Percentiles rank a stretch among this genome's conserved stretches.
Evolutionary conservation across 2,888 invertebrate species (phyloP).

Genomic region (Melinaea marsaeus): DNA sequence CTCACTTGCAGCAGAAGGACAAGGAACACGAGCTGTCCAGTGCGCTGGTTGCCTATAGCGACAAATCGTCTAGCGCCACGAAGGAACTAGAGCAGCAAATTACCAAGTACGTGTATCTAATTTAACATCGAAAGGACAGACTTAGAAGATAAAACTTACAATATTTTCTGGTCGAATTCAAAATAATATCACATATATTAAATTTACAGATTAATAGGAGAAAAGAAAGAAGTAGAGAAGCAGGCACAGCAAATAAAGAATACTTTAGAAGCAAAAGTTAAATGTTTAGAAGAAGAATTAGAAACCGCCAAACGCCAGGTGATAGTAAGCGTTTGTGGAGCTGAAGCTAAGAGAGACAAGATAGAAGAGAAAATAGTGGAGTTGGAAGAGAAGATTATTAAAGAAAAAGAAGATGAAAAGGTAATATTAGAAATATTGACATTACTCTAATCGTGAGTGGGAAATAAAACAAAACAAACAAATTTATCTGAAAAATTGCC

Average conservation of each 20-base stretch:
- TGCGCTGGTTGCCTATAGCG: slow-evolving; percentile 42
- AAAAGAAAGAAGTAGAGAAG: slow-evolving; percentile 53
- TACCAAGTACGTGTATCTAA: slow-evolving; percentile 41
- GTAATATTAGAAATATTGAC: slow-evolving; percentile 36
- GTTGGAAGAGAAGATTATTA: slow-evolving; percentile 49
- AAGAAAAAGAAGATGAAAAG: slow-evolving; percentile 47
- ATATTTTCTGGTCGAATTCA: not conserved
- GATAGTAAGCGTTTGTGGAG: slow-evolving; percentile 44
- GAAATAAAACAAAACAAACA: not conserved
- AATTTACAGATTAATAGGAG: slow-evolving; percentile 54
- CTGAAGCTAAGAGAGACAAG: slow-evolving; percentile 49
- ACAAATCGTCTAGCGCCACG: slow-evolving; percentile 31
- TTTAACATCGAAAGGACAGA: too few species aligned
- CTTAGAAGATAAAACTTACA: too few species aligned
- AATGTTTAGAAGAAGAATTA: slow-evolving; percentile 54
- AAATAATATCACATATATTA: not conserved
- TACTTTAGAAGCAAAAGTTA: slow-evolving; percentile 47
- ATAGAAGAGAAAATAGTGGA: slow-evolving; percentile 53
- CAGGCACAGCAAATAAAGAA: slow-evolving; percentile 42
- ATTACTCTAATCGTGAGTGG: slow-evolving; percentile 3
- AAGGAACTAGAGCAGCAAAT: slow-evolving; percentile 48
- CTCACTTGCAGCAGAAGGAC: slow-evolving; percentile 42
- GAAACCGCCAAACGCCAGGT: slow-evolving; percentile 54
- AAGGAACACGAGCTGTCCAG: slow-evolving; percentile 30
- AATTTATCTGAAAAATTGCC: too few species aligned